Evolutionary conservation across 2,113 vertebrate genomes (phyloP).

Genomic region (Cyphomyrus discorhynchus): DNA sequence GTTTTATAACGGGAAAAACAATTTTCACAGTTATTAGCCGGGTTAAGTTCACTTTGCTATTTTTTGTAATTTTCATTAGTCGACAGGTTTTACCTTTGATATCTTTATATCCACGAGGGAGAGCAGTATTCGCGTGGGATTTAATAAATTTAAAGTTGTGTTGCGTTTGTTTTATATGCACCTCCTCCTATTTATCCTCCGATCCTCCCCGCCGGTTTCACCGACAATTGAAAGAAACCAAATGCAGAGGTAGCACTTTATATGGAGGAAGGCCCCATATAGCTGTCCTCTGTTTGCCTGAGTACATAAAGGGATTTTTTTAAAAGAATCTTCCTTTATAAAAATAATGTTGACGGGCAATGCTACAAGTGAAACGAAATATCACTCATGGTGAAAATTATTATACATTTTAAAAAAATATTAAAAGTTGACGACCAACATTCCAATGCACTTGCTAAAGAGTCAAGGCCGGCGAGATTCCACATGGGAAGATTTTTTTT

Average conservation of each 20-base stretch:
- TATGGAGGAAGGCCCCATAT: constrained; percentile 47
- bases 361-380: background rate
- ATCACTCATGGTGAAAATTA: background rate
- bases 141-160: constrained; percentile 22
- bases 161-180: background rate
- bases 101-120: constrained; percentile 19
- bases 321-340: background rate
- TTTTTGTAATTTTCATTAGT: background rate
- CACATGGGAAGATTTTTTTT: background rate
- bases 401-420: background rate
- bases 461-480: background rate
- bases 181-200: constrained; percentile 55
- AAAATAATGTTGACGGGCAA: background rate
- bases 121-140: constrained; percentile 19
- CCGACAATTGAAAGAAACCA: constrained; percentile 45
- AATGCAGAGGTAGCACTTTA: constrained; percentile 32
- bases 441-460: background rate
- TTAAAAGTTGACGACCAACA: background rate
- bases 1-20: background rate
- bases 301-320: background rate
- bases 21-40: background rate
- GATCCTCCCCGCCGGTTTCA: constrained; percentile 39
- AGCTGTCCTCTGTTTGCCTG: constrained; percentile 41
- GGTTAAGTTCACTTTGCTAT: background rate
- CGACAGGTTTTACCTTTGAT: constrained; percentile 19